Percentiles rank a stretch among this genome's conserved stretches.
Conservation (phyloP, 2,797 vertebrate genomes). For the Typhlichthys eigenmanni region DNA sequence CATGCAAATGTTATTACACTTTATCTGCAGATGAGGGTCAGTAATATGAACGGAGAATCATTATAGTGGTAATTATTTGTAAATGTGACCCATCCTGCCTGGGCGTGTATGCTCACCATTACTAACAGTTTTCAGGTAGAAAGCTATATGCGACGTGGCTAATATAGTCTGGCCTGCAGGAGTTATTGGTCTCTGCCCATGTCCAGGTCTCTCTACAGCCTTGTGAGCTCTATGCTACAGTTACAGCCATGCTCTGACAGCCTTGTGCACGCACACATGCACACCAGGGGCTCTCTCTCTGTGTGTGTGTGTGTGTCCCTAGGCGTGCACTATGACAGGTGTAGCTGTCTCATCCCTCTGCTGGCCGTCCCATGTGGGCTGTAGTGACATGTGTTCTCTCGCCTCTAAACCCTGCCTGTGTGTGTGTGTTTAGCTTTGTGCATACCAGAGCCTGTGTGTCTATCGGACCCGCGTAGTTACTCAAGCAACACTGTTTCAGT, state of each 20-base stretch:
- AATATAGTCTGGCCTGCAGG: constrained; percentile 14
- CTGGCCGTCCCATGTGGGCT: constrained; percentile 71
- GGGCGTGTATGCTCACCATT: constrained; percentile 41
- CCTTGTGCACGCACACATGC: constrained; percentile 41
- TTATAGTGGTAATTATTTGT: constrained; percentile 67
- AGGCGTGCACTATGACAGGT: constrained; percentile 74
- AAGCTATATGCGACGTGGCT: constrained; percentile 10
- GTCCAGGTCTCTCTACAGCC: constrained; percentile 21
- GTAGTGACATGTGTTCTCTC: constrained; percentile 78
- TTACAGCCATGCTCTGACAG: constrained; percentile 44
- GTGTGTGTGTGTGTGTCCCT: constrained; percentile 51
- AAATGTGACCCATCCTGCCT: constrained; percentile 37
- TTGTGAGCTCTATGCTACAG: constrained; percentile 37
- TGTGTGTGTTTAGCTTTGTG: constrained; percentile 29
- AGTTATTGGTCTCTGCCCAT: constrained; percentile 20
- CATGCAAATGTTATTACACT: constrained; percentile 63
- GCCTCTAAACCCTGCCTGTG: constrained; percentile 44
- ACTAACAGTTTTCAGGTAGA: constrained; percentile 41
- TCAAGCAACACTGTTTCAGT: no score
- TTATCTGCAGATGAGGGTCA: constrained; percentile 61
- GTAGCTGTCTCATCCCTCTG: constrained; percentile 75
- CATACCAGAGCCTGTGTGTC: constrained; percentile 37
- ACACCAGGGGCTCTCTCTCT: constrained; percentile 11
- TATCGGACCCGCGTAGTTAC: not conserved
- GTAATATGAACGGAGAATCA: constrained; percentile 57